Evolutionary conservation across 2,797 vertebrate species (phyloP).

Genomic region (Cyclura pinguis): DNA sequence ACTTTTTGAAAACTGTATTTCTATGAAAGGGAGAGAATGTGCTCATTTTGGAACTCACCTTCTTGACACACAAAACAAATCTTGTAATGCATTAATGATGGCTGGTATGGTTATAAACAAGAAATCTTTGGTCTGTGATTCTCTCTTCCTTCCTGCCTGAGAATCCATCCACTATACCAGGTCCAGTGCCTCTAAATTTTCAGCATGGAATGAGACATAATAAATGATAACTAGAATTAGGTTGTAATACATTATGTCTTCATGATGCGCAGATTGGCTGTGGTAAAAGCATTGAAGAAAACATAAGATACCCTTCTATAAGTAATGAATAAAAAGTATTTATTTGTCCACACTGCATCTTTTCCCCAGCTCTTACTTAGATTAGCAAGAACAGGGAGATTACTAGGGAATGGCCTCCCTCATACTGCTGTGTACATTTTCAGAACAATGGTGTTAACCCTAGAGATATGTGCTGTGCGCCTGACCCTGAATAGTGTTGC

Average conservation of each 20-base stretch:
- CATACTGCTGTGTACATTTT: neutral
- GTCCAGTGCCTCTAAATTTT: neutral
- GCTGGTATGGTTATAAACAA: neutral
- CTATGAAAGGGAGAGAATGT: neutral
- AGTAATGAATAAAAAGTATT: neutral
- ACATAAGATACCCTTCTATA: neutral
- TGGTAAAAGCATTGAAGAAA: conserved; percentile 10
- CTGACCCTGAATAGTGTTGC: neutral
- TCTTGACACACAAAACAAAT: neutral
- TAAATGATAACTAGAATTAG: neutral
- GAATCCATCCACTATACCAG: neutral
- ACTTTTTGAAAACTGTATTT: neutral
- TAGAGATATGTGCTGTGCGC: neutral
- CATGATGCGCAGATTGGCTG: neutral
- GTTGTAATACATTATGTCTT: neutral
- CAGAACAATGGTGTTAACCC: neutral
- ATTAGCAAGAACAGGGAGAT: neutral
- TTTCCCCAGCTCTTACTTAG: conserved; percentile 3
- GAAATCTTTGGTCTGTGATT: neutral
- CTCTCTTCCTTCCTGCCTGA: neutral
- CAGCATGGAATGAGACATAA: neutral
- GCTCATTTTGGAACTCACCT: neutral
- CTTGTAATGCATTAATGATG: neutral
- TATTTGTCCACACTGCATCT: neutral
- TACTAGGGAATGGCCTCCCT: neutral